phyloP scores from a whole-genome alignment of 2,797 vertebrate genomes.

The Selene dorsalis region DNA sequence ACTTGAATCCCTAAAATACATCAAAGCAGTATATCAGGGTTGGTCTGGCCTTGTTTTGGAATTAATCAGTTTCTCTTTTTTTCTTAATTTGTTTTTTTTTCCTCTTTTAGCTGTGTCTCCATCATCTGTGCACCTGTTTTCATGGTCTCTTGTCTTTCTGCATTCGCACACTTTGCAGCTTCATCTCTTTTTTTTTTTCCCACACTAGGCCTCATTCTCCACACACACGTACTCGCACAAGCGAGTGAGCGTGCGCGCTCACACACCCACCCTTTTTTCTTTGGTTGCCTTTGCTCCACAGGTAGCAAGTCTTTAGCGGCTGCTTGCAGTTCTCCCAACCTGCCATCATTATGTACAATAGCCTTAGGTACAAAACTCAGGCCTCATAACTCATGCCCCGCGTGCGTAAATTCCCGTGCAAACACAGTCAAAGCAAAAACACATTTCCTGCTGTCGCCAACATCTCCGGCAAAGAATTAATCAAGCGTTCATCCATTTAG shows the following conservation, averaged over 20 bases:
- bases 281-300: constrained; percentile 82
- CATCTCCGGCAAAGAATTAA: constrained; percentile 98
- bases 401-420: constrained; percentile 90
- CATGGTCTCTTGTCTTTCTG: constrained; percentile 44
- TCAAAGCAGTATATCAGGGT: background rate
- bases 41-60: background rate
- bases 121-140: constrained; percentile 52
- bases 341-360: constrained; percentile 88
- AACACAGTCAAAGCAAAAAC: constrained; percentile 95
- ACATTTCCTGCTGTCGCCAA: constrained; percentile 99
- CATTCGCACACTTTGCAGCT: constrained; percentile 46
- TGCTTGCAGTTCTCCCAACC: constrained; percentile 83
- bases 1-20: background rate
- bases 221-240: constrained; percentile 9
- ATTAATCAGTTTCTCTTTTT: background rate
- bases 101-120: constrained; percentile 32
- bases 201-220: constrained; percentile 13
- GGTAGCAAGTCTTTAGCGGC: constrained; percentile 86
- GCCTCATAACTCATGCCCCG: constrained; percentile 93
- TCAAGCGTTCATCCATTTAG: constrained; percentile 99
- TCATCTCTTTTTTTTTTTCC: constrained; percentile 42
- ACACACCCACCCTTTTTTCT: constrained; percentile 38
- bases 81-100: background rate
- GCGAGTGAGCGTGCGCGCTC: background rate
- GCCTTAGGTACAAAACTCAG: constrained; percentile 93